Evolutionary conservation across 2,797 vertebrate species (phyloP).

Genomic region (Dryobates pubescens): DNA sequence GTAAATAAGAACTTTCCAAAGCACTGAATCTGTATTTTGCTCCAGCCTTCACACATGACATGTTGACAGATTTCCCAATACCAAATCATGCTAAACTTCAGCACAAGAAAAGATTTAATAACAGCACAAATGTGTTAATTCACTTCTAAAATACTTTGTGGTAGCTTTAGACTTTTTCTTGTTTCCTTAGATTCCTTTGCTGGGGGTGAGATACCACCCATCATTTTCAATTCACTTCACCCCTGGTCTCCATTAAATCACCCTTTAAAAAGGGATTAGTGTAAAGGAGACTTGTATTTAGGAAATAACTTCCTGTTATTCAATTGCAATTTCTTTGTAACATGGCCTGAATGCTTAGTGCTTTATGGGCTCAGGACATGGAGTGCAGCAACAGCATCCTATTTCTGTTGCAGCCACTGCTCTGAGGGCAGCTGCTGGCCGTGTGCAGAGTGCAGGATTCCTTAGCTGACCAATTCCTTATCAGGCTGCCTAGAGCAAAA

Average conservation of each 20-base stretch:
- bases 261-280: background rate
- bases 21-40: background rate
- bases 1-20: background rate
- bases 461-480: too few species aligned
- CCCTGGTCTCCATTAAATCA: background rate
- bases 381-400: background rate
- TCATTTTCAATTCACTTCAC: background rate
- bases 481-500: too few species aligned
- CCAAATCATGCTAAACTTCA: background rate
- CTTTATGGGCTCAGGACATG: background rate
- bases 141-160: background rate
- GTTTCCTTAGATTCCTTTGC: background rate
- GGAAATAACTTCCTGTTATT: background rate
- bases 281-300: background rate
- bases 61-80: background rate
- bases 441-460: too few species aligned
- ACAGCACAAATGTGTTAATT: background rate
- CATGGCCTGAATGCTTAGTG: background rate
- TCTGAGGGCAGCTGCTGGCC: too few species aligned
- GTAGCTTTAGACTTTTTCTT: background rate
- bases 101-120: background rate
- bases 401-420: too few species aligned
- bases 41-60: background rate
- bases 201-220: background rate
- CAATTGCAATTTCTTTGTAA: conserved; percentile 9